Percentiles rank a stretch among this genome's conserved stretches.
phyloP scores from a whole-genome alignment of 2,797 vertebrate species.

The Mareca strepera region DNA sequence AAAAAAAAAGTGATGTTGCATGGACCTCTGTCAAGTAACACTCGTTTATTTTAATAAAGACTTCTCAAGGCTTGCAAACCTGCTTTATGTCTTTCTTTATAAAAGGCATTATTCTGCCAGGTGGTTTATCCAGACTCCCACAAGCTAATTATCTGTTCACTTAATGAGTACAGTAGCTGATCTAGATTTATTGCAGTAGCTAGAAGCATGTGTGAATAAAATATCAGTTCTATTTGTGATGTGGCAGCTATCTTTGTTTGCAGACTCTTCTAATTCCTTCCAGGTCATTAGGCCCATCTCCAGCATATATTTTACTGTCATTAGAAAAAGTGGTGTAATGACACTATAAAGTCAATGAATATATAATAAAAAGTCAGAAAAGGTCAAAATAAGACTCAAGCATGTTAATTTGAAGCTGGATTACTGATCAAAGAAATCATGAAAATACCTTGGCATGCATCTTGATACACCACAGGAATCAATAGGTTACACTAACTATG shows the following conservation, averaged over 20 bases:
- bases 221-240: conserved; percentile 63
- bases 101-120: conserved; percentile 50
- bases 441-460: background rate
- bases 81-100: conserved; percentile 3
- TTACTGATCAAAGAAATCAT: background rate
- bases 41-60: conserved; percentile 17
- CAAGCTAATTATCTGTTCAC: conserved; percentile 65
- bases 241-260: conserved; percentile 72
- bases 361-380: background rate
- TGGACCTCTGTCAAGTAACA: background rate
- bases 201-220: conserved; percentile 65
- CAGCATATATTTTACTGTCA: conserved; percentile 71
- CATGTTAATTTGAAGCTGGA: background rate
- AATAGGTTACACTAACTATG: background rate
- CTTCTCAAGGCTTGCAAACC: conserved; percentile 13
- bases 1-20: background rate
- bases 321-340: conserved; percentile 66
- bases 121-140: conserved; percentile 36
- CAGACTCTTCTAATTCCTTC: conserved; percentile 75
- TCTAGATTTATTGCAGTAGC: conserved; percentile 66
- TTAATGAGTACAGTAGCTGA: conserved; percentile 63
- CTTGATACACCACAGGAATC: background rate
- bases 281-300: conserved; percentile 74
- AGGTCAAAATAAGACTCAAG: conserved; percentile 40
- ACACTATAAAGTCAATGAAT: conserved; percentile 50